These are phyloP conservation scores for Hoplias malabaricus DNA, from an alignment of 2,113 vertebrate species.

Conservation along the genomic window DNA sequence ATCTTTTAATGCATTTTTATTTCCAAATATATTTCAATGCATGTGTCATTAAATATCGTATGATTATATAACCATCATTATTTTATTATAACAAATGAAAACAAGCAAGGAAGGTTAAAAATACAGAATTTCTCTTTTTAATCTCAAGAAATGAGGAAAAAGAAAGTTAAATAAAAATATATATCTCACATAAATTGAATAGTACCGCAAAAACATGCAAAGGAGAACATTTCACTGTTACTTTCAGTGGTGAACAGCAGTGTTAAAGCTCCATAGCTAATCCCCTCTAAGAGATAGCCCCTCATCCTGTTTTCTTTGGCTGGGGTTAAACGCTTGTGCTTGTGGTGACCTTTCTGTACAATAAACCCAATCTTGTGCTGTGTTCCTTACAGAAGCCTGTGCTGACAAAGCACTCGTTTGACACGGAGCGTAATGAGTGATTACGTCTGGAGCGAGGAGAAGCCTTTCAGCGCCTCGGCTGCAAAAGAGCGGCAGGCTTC, in stretches of 20 bases:
- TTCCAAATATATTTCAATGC: too few species aligned
- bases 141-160: too few species aligned
- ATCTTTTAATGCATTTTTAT: too few species aligned
- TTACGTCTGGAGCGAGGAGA: conserved; percentile 17
- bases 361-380: not conserved
- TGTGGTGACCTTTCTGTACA: not conserved
- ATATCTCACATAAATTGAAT: not conserved
- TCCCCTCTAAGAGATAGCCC: conserved; percentile 4
- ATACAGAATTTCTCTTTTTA: too few species aligned
- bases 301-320: not conserved
- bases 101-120: too few species aligned
- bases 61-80: too few species aligned
- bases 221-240: not conserved
- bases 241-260: not conserved
- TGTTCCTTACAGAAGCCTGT: not conserved
- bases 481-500: conserved; percentile 26
- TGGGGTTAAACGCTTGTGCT: not conserved
- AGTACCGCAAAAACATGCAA: not conserved
- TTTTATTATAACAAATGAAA: too few species aligned
- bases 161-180: not conserved
- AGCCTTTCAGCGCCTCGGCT: conserved; percentile 28
- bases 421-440: conserved; percentile 8
- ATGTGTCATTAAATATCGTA: too few species aligned
- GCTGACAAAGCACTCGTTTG: conserved; percentile 17
- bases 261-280: not conserved